Evolutionary conservation across 2,113 vertebrate genomes (phyloP).

Genomic region (Typhlomys cinereus): DNA sequence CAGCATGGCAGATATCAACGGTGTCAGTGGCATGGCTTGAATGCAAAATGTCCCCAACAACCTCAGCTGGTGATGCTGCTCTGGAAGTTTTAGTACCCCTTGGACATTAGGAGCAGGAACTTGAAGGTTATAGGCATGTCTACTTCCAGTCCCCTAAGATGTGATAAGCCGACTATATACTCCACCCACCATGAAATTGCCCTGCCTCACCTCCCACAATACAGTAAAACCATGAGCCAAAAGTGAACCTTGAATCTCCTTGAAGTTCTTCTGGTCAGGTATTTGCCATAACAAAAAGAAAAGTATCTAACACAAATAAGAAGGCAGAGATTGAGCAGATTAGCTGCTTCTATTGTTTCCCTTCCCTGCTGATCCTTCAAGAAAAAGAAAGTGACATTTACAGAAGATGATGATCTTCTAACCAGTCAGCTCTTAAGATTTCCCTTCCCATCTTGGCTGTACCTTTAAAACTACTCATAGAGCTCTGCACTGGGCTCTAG

Average conservation of each 20-base stretch:
- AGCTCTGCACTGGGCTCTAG: background rate
- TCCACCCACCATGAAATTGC: too few species aligned
- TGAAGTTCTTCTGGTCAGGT: background rate
- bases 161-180: background rate
- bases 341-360: background rate
- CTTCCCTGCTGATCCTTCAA: slow-evolving; percentile 3
- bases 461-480: background rate
- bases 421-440: background rate
- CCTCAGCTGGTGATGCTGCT: background rate
- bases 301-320: fast-evolving
- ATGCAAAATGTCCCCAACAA: background rate
- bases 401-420: background rate
- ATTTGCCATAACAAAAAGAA: background rate
- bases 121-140: background rate
- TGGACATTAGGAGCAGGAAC: background rate
- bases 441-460: background rate
- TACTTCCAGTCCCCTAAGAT: background rate
- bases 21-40: background rate
- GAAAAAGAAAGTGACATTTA: slow-evolving; percentile 39
- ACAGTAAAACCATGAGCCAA: background rate
- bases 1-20: background rate
- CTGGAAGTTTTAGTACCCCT: background rate
- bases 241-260: background rate
- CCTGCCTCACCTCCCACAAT: background rate
- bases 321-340: background rate